Evolutionary conservation across 2,113 vertebrate genomes (phyloP).

Genomic region (Spheniscus mendiculus): DNA sequence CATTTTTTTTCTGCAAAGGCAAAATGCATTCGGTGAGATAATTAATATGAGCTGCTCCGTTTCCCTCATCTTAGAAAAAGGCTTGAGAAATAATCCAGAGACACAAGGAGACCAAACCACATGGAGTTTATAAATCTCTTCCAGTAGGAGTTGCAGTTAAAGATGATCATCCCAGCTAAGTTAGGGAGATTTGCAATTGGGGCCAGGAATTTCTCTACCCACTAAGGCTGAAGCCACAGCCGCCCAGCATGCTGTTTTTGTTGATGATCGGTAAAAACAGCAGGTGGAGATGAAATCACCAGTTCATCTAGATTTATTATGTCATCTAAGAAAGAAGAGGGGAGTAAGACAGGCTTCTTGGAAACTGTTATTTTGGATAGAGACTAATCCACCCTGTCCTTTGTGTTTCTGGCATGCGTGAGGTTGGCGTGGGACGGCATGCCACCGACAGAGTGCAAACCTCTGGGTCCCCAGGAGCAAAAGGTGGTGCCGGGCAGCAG

Average conservation of each 20-base stretch:
- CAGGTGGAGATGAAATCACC: not conserved
- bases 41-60: not conserved
- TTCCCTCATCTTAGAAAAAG: not conserved
- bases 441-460: not conserved
- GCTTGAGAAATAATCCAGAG: not conserved
- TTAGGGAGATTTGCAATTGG: not conserved
- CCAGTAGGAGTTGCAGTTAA: not conserved
- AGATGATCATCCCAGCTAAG: not conserved
- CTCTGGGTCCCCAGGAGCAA: not conserved
- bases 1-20: not conserved
- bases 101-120: not conserved
- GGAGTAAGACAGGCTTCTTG: not conserved
- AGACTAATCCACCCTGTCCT: not conserved
- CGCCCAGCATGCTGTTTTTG: not conserved
- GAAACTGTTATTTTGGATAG: not conserved
- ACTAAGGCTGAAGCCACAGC: not conserved
- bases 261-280: not conserved
- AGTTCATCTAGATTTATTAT: not conserved
- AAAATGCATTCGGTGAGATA: not conserved
- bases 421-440: accelerated
- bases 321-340: not conserved
- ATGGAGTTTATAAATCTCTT: not conserved
- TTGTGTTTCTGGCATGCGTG: not conserved
- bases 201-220: not conserved
- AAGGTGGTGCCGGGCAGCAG: not conserved